These are phyloP conservation scores for Marronus borbonicus DNA, from an alignment of 2,888 invertebrate species.

Conservation along the genomic window DNA sequence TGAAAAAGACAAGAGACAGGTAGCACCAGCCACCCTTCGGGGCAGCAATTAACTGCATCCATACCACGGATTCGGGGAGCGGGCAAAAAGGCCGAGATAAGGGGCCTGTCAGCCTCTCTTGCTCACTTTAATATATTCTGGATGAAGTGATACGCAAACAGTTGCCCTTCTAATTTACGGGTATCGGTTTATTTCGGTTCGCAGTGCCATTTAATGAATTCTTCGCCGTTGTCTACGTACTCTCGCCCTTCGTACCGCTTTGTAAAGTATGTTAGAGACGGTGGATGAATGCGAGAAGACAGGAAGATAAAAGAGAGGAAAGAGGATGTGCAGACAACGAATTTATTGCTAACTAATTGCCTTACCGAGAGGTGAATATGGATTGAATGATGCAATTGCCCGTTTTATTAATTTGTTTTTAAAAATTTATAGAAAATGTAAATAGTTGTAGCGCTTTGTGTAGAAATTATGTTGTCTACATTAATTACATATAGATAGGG, in stretches of 20 bases:
- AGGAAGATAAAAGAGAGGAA: too few species aligned
- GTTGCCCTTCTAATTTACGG: constrained; percentile 42
- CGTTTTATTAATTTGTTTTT: too few species aligned
- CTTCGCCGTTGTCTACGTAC: constrained; percentile 2
- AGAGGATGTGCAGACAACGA: not conserved
- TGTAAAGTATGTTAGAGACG: not conserved
- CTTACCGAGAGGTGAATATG: not conserved
- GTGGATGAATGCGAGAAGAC: not conserved
- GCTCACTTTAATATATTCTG: constrained; percentile 42
- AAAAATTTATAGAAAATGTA: too few species aligned
- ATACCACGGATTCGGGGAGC: constrained; percentile 1
- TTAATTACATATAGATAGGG: too few species aligned
- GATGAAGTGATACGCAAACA: constrained; percentile 50
- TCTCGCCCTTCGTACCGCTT: not conserved
- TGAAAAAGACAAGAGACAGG: constrained; percentile 30
- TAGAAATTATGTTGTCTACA: too few species aligned
- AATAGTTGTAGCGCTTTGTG: too few species aligned
- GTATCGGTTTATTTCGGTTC: constrained; percentile 45
- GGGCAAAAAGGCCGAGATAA: not conserved
- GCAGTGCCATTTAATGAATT: constrained; percentile 45
- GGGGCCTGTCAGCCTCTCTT: not conserved
- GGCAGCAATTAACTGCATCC: constrained; percentile 17
- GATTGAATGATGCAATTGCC: not conserved
- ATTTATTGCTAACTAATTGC: constrained; percentile 17
- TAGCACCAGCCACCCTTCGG: constrained; percentile 6